These are phyloP conservation scores for Sphenodon punctatus DNA, from an alignment of 2,797 vertebrate species.

Conservation along the genomic window DNA sequence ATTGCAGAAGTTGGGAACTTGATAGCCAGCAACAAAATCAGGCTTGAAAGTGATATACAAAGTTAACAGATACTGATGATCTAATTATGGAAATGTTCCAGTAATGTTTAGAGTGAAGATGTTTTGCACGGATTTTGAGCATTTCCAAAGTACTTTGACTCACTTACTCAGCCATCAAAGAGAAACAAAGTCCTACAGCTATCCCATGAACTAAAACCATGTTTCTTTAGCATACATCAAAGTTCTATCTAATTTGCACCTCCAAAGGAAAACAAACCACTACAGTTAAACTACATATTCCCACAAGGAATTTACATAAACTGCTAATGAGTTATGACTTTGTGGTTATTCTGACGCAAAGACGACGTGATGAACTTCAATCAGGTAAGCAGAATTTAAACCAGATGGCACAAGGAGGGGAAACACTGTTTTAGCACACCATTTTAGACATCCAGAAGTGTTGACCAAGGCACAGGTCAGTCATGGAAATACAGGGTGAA, in stretches of 20 bases:
- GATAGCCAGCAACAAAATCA: neutral
- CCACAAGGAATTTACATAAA: slow-evolving; percentile 65
- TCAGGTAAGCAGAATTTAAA: slow-evolving; percentile 72
- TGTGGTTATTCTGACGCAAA: slow-evolving; percentile 60
- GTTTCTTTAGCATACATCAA: slow-evolving; percentile 43
- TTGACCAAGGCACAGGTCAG: slow-evolving; percentile 28
- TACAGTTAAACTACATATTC: slow-evolving; percentile 58
- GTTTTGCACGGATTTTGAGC: slow-evolving; percentile 7
- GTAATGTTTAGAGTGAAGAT: neutral
- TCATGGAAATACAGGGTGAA: slow-evolving; percentile 25
- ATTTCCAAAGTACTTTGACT: slow-evolving; percentile 25
- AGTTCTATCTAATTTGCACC: slow-evolving; percentile 36
- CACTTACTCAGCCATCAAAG: neutral
- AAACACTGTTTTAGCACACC: slow-evolving; percentile 62
- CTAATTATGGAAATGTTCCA: neutral
- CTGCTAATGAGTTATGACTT: slow-evolving; percentile 75
- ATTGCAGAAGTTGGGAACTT: no score
- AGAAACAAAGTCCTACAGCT: neutral
- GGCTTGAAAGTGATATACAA: neutral
- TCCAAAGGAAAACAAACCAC: slow-evolving; percentile 48
- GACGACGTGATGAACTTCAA: slow-evolving; percentile 31
- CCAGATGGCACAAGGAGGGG: slow-evolving; percentile 60
- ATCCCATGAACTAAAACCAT: neutral
- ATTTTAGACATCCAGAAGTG: slow-evolving; percentile 52
- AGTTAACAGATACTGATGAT: slow-evolving; percentile 1